Percentiles rank a stretch among this genome's conserved stretches.
phyloP scores from a whole-genome alignment of 1,140 invertebrate species.

The Drosophila triauraria region DNA sequence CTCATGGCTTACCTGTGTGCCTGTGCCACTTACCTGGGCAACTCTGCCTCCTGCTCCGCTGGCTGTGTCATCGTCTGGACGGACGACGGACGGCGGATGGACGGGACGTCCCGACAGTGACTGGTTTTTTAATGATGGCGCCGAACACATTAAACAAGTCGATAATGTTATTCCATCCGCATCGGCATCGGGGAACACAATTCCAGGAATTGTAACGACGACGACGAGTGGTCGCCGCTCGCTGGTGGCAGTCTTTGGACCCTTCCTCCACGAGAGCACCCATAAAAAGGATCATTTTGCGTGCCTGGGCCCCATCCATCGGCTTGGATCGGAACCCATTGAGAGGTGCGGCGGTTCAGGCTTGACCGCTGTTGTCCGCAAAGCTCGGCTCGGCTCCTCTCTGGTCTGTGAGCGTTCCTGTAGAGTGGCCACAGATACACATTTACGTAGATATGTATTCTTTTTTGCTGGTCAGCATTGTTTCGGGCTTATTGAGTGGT shows the following conservation, averaged over 20 bases:
- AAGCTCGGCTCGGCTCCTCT: constrained; percentile 8
- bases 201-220: constrained; percentile 74
- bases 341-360: constrained; percentile 46
- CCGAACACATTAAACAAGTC: constrained; percentile 79
- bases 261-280: constrained; percentile 29
- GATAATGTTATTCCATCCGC: constrained; percentile 78
- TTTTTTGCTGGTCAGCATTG: constrained; percentile 37
- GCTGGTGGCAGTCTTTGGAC: constrained; percentile 41
- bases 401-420: constrained; percentile 16
- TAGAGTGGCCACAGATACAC: constrained; percentile 21
- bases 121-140: constrained; percentile 81
- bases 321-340: constrained; percentile 37
- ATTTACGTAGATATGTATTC: constrained; percentile 18
- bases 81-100: constrained; percentile 61
- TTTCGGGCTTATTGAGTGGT: constrained; percentile 35
- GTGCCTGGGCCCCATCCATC: constrained; percentile 46
- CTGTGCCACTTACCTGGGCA: constrained; percentile 32
- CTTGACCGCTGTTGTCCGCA: constrained; percentile 17
- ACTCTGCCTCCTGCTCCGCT: constrained; percentile 22
- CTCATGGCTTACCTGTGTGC: constrained; percentile 43
- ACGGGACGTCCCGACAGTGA: constrained; percentile 67
- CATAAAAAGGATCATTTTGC: constrained; percentile 52
- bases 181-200: constrained; percentile 65
- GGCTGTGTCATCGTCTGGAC: constrained; percentile 61
- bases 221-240: constrained; percentile 49